These are phyloP conservation scores for Spongia lamella DNA, from an alignment of 37 sponge, comb jelly and placozoan species.

Conservation along the genomic window DNA sequence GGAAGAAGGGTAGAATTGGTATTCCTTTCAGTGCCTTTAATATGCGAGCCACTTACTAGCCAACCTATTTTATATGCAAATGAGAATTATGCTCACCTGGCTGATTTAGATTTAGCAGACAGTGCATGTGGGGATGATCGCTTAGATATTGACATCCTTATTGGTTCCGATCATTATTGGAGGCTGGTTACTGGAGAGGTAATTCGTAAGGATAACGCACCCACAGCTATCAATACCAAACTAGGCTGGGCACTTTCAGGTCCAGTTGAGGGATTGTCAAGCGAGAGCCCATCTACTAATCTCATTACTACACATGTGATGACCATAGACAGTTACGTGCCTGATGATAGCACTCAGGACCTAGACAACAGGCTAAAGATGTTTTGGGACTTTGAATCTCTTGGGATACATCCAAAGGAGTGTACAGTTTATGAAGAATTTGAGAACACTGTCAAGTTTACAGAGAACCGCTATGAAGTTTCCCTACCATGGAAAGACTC, in stretches of 20 bases:
- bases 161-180: constrained; percentile 35
- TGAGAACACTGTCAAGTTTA: background rate
- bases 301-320: constrained; percentile 17
- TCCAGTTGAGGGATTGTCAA: too few species aligned
- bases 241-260: constrained; percentile 35
- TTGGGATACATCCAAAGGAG: too few species aligned
- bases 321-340: background rate
- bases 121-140: background rate
- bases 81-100: constrained; percentile 1
- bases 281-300: background rate
- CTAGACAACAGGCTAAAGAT: background rate
- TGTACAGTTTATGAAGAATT: too few species aligned
- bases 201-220: background rate
- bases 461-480: background rate
- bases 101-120: constrained; percentile 16
- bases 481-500: constrained; percentile 21
- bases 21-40: constrained; percentile 7
- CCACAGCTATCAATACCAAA: constrained; percentile 18
- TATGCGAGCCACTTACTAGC: constrained; percentile 17
- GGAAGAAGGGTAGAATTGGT: background rate
- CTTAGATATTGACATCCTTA: constrained; percentile 24
- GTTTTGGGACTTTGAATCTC: constrained; percentile 22
- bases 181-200: constrained; percentile 10
- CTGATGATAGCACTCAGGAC: background rate
- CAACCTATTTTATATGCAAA: background rate